Conservation (phyloP, 2,797 vertebrate genomes). For the Harpagifer antarcticus region DNA sequence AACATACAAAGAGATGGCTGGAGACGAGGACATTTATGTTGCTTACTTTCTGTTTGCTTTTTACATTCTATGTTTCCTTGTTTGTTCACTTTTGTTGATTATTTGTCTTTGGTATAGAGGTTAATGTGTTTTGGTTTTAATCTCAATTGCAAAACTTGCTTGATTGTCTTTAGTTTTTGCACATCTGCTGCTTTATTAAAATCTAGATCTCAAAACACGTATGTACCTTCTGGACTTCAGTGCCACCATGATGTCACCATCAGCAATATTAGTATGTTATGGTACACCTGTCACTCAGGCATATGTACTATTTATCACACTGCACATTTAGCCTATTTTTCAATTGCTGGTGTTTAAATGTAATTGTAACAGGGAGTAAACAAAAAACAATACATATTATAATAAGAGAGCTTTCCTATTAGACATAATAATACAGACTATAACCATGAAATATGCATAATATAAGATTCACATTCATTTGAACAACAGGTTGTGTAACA, state of each 20-base stretch:
- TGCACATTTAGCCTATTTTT: background rate
- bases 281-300: constrained; percentile 16
- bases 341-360: background rate
- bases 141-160: too few relatives aligned
- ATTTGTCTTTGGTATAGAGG: too few relatives aligned
- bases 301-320: constrained; percentile 1
- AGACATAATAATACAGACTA: constrained; percentile 1
- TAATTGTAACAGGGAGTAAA: background rate
- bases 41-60: too few relatives aligned
- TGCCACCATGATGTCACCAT: background rate
- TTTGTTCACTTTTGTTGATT: too few relatives aligned
- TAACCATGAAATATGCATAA: constrained; percentile 31
- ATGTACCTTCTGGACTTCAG: background rate
- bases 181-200: too few relatives aligned
- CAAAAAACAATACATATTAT: background rate
- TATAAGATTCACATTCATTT: constrained; percentile 39
- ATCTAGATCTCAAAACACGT: too few relatives aligned
- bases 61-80: too few relatives aligned
- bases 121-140: too few relatives aligned
- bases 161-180: too few relatives aligned
- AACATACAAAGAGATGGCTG: background rate
- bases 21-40: background rate
- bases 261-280: constrained; percentile 16
- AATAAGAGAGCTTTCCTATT: background rate
- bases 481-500: constrained; percentile 47